Evolutionary conservation across 2,113 vertebrate genomes (phyloP).

Genomic region (Orcinus orca): DNA sequence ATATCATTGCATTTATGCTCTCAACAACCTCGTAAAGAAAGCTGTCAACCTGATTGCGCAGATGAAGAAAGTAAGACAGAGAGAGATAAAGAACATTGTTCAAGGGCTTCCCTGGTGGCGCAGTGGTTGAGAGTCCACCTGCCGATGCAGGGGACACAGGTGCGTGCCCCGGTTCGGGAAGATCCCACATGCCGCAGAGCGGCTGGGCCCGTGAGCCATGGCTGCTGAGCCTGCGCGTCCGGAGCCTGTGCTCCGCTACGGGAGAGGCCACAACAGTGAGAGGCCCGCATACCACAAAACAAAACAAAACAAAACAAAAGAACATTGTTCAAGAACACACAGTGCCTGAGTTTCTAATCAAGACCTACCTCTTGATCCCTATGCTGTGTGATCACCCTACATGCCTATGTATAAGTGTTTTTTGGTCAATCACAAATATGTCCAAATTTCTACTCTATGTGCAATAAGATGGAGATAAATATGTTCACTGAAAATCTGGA

Average conservation of each 20-base stretch:
- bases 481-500: not conserved
- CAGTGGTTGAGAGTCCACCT: too few relatives aligned
- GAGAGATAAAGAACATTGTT: not conserved
- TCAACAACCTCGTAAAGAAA: not conserved
- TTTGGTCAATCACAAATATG: not conserved
- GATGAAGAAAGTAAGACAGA: not conserved
- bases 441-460: not conserved
- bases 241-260: too few relatives aligned
- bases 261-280: too few relatives aligned
- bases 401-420: not conserved
- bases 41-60: not conserved
- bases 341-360: not conserved
- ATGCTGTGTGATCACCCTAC: too few relatives aligned
- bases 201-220: too few relatives aligned
- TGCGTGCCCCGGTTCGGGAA: too few relatives aligned
- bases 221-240: too few relatives aligned
- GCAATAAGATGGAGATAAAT: not conserved
- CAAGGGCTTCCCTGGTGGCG: not conserved
- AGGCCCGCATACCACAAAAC: not conserved
- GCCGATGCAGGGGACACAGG: too few relatives aligned
- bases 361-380: not conserved
- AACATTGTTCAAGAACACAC: not conserved
- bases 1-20: not conserved
- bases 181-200: too few relatives aligned
- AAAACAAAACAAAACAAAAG: not conserved